Percentiles rank a stretch among this genome's conserved stretches.
These are phyloP conservation scores for Apomyelois bistriatella DNA, from an alignment of 2,888 invertebrate species.

Conservation along the genomic window DNA sequence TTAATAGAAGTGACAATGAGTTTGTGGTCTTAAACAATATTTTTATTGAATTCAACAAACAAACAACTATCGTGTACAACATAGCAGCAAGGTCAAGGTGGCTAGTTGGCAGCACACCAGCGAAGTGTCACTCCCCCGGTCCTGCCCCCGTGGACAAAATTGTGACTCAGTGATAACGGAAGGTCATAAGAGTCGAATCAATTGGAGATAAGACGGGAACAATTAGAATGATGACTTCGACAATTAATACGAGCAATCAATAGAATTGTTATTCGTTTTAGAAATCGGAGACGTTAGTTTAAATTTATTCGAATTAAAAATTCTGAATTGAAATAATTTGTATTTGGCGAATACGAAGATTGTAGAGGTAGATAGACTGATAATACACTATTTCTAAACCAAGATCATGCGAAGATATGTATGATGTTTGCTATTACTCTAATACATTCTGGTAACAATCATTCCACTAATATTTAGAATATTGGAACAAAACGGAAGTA, in stretches of 20 bases:
- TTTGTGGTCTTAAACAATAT: not conserved
- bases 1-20: not conserved
- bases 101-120: constrained; percentile 67
- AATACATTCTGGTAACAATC: no score
- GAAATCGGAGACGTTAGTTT: no score
- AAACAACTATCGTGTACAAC: constrained; percentile 19
- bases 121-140: constrained; percentile 27
- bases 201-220: constrained; percentile 3
- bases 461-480: no score
- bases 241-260: constrained; percentile 3
- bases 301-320: no score
- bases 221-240: constrained; percentile 4
- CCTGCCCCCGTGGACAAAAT: constrained; percentile 18
- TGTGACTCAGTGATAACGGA: constrained; percentile 2
- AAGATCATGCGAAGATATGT: no score
- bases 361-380: no score
- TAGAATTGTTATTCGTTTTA: not conserved
- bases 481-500: no score
- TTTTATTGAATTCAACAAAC: not conserved
- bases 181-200: constrained; percentile 3
- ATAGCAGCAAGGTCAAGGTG: constrained; percentile 62
- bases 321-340: no score
- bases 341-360: no score
- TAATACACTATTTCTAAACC: no score
- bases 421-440: no score